A percentile compares a stretch with the other conserved stretches of the same genome.
Evolutionary conservation across 2,888 invertebrate genomes (phyloP).

Genomic region (Mythimna vitellina): DNA sequence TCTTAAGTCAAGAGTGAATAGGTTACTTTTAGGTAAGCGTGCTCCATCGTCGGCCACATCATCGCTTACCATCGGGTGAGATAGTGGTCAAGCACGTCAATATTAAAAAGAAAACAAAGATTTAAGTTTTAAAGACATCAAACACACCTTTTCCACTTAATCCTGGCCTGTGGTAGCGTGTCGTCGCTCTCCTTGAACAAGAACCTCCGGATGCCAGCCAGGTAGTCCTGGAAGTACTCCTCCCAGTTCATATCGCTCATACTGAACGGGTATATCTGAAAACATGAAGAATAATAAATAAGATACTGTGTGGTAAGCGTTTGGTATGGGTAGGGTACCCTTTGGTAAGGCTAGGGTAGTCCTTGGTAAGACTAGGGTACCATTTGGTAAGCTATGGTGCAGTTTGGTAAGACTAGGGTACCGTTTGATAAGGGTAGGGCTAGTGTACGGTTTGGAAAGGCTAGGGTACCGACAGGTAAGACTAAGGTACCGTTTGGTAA

Average conservation of each 20-base stretch:
- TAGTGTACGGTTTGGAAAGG: not conserved
- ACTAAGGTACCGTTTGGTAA: not conserved
- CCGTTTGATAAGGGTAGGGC: not conserved
- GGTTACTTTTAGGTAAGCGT: too few species aligned
- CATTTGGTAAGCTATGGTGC: not conserved
- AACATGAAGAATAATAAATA: not conserved
- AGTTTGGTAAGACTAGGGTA: too few species aligned
- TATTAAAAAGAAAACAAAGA: too few species aligned
- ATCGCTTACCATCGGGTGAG: too few species aligned
- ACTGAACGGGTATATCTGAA: slow-evolving; percentile 93
- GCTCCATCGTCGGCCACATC: too few species aligned
- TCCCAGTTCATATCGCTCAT: slow-evolving; percentile 94
- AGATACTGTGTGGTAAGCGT: not conserved
- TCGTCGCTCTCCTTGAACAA: slow-evolving; percentile 94
- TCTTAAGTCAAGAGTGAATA: too few species aligned
- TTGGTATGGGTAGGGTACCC: too few species aligned
- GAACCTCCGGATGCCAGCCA: slow-evolving; percentile 93
- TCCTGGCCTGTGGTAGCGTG: slow-evolving; percentile 92
- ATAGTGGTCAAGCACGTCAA: too few species aligned
- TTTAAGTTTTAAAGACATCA: too few species aligned
- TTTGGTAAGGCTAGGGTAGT: not conserved
- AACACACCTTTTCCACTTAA: slow-evolving; percentile 90
- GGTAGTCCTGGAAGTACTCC: slow-evolving; percentile 92
- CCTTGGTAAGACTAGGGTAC: not conserved
- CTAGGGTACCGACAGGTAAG: not conserved